Base-by-base conservation (phyloP, 2,797 vertebrate genomes). In the Notoglanidium macrostoma region DNA sequence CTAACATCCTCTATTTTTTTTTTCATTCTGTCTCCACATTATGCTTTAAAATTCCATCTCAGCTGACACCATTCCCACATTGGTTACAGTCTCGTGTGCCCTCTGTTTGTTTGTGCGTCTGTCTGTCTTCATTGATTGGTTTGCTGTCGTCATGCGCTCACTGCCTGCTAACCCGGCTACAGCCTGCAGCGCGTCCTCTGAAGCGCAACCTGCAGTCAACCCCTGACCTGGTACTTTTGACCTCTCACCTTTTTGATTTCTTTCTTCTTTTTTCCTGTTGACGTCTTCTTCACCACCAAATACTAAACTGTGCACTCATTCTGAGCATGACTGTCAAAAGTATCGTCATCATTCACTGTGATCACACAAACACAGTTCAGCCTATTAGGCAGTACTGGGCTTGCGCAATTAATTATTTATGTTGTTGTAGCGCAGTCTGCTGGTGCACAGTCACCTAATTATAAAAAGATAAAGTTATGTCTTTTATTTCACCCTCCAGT, bases 161-260 rank as follows among this genome's bases (percentile, higher is more conserved):
- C 89, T 91, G 91, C 85, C 91, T 85, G 84, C 90, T 91, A 88
- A 87, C 84, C 76, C 72, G 87, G 86, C 88, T 91, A 79, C 89
- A 88, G 86, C 89, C 92, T 87, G 86, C 94, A 94, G 93, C 93
- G 92, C 92, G 91, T 93, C 94, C 93, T 91, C 92, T 94, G 93
- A 96, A 95, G 94, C 93, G 92, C 94, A 92, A 91, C 90, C 94
- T 94, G 87, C 93, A 95, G 92, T 91, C 93, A 89, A 89, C 94
- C 92, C 94, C 91, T 94, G 90, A 95, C 92, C 92, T 94, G 92
- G 93, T 95, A 94, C 77, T 92, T 94, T 94, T 92, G 90, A 95
- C 93, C 93, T 95, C 92, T 94, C 92, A 91, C 95, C 91, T 93
- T 81, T 94, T 93, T 95, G 1, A 74, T 84, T 73, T 74, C 70